Evolutionary conservation across 1,140 invertebrate species (phyloP).

Genomic region (Apis laboriosa): DNA sequence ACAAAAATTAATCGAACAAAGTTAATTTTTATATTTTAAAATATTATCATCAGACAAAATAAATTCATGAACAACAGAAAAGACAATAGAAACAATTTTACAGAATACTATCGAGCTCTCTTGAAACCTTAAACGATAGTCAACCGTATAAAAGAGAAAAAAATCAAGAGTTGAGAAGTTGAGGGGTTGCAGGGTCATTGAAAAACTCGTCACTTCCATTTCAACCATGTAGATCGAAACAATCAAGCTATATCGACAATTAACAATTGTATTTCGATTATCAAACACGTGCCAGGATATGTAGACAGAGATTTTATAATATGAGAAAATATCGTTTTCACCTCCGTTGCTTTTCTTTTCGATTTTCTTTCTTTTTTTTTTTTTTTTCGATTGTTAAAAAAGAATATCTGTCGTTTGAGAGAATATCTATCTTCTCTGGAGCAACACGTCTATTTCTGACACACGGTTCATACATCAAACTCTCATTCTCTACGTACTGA

Average conservation of each 20-base stretch:
- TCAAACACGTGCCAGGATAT: not conserved
- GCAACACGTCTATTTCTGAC: slow-evolving; percentile 52
- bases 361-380: no score
- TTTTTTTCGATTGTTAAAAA: not conserved
- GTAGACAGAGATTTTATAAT: not conserved
- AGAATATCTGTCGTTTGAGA: slow-evolving; percentile 13
- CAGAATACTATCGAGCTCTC: not conserved
- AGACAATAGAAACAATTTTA: not conserved
- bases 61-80: not conserved
- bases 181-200: not conserved
- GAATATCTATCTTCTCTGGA: slow-evolving; percentile 39
- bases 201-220: not conserved
- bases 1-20: no score
- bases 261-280: slow-evolving; percentile 18
- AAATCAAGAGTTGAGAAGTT: not conserved
- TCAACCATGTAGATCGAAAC: not conserved
- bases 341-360: no score
- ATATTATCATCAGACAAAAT: no score
- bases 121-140: not conserved
- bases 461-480: slow-evolving; percentile 39
- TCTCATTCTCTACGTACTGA: slow-evolving; percentile 34
- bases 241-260: not conserved
- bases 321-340: not conserved
- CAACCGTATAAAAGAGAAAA: no score
- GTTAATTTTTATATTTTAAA: no score